These are phyloP conservation scores for Lordiphosa fenestrarum DNA, from an alignment of 2,888 invertebrate genomes.

Conservation along the genomic window DNA sequence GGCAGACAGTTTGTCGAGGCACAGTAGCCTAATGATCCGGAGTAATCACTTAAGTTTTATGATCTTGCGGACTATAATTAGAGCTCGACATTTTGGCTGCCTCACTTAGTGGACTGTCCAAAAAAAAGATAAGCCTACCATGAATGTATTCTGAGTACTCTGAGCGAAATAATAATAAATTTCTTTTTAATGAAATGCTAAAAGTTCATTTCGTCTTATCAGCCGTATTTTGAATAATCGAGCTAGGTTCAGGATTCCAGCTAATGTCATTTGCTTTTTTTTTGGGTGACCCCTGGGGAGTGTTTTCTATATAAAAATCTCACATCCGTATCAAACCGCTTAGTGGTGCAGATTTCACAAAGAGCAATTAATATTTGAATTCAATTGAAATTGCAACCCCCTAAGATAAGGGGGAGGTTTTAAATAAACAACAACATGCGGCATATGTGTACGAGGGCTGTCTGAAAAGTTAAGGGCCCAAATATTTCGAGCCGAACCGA, in stretches of 20 bases:
- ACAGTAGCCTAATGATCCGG: constrained; percentile 27
- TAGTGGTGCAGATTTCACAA: constrained; percentile 28
- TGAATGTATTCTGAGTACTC: constrained; percentile 33
- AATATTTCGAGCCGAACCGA: not conserved
- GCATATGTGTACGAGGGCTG: too few relatives aligned
- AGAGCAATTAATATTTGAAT: constrained; percentile 17
- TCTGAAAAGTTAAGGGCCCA: constrained; percentile 13
- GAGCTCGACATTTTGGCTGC: constrained; percentile 32
- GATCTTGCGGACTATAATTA: constrained; percentile 45
- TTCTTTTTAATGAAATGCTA: constrained; percentile 55
- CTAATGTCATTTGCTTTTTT: constrained; percentile 16
- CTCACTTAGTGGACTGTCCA: constrained; percentile 1
- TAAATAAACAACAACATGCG: constrained; percentile 6
- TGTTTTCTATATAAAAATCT: constrained; percentile 10
- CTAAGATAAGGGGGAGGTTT: constrained; percentile 26
- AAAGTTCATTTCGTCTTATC: constrained; percentile 36
- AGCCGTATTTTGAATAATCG: constrained; percentile 18
- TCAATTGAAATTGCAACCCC: constrained; percentile 45
- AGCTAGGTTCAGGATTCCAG: constrained; percentile 20
- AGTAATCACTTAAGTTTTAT: constrained; percentile 47
- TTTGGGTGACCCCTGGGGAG: constrained; percentile 23
- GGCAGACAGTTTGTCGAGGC: constrained; percentile 54
- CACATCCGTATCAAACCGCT: constrained; percentile 8
- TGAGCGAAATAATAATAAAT: constrained; percentile 49
- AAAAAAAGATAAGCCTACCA: constrained; percentile 51